Percentiles rank a stretch among this genome's conserved stretches.
These are phyloP conservation scores for Heteronetta atricapilla DNA, from an alignment of 2,113 vertebrate species.

Conservation along the genomic window DNA sequence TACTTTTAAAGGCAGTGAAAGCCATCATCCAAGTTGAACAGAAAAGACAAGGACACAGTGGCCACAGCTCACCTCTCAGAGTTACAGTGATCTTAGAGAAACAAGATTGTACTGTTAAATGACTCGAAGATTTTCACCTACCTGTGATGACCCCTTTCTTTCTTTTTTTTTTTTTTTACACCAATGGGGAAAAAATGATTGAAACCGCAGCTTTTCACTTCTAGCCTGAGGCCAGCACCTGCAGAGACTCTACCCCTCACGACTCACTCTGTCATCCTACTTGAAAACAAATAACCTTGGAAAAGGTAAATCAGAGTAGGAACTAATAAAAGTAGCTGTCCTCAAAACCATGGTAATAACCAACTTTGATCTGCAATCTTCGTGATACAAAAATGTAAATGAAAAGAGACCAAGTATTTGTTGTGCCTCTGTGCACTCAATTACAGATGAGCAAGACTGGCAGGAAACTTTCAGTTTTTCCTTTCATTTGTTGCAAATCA, in stretches of 20 bases:
- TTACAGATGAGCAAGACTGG: background rate
- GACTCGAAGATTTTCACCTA: background rate
- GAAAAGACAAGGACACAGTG: background rate
- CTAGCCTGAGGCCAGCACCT: background rate
- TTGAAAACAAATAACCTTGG: background rate
- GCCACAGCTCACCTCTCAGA: background rate
- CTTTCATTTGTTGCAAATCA: background rate
- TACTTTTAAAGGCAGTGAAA: background rate
- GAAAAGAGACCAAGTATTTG: background rate
- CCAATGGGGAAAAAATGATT: too few relatives aligned
- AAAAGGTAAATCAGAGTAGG: background rate
- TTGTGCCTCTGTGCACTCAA: background rate
- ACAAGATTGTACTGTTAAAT: background rate
- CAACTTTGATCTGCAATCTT: background rate
- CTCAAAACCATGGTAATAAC: background rate
- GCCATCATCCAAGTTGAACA: background rate
- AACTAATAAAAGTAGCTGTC: background rate
- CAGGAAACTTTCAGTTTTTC: background rate
- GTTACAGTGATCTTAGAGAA: background rate
- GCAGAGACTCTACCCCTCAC: background rate
- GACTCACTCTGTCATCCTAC: background rate
- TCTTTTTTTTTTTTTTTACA: too few relatives aligned
- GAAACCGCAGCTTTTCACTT: background rate
- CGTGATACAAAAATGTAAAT: fast-evolving
- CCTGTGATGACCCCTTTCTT: background rate